These are phyloP conservation scores for Nestor notabilis DNA, from an alignment of 2,113 vertebrate species.

Conservation along the genomic window DNA sequence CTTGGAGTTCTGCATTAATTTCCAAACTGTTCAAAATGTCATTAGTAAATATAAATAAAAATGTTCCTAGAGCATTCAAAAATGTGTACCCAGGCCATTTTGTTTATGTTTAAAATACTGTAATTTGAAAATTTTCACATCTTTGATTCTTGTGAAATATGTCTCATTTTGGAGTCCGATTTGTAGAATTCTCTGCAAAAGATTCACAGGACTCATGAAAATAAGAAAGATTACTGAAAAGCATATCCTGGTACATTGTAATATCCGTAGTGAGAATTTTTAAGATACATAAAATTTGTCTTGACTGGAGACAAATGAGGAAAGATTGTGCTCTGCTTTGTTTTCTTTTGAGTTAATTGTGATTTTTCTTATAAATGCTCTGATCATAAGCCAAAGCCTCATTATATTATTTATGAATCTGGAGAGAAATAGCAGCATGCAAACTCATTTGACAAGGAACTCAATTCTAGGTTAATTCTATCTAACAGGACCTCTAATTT, in stretches of 20 bases:
- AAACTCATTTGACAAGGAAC: background rate
- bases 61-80: background rate
- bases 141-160: background rate
- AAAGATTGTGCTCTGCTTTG: background rate
- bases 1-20: background rate
- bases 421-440: background rate
- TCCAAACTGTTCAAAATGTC: background rate
- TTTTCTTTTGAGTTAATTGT: background rate
- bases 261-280: background rate
- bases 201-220: background rate
- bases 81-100: background rate
- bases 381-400: background rate
- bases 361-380: background rate
- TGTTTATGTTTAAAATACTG: background rate
- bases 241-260: background rate
- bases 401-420: background rate
- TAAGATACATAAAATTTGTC: background rate
- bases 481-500: background rate
- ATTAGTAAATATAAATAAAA: background rate
- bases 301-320: background rate
- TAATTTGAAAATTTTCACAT: background rate
- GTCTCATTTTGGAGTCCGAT: background rate
- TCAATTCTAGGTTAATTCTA: constrained; percentile 1
- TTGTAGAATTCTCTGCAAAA: background rate
- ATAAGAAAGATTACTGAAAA: background rate